These are phyloP conservation scores for Enteromius unitaeniatus DNA, from an alignment of 2,797 vertebrate species.

Conservation along the genomic window DNA sequence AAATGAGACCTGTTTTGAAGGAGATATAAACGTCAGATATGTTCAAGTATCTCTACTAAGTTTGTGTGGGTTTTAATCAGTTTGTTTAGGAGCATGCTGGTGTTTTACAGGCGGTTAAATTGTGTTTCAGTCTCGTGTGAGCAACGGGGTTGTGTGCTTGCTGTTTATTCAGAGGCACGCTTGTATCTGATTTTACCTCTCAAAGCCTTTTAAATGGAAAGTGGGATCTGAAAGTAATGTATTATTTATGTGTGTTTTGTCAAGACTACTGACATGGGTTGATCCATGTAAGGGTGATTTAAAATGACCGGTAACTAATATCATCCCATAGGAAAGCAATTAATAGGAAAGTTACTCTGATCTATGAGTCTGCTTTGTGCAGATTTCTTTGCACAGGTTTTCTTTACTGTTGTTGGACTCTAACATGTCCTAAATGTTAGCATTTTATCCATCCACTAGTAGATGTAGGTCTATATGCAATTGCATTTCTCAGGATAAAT, in stretches of 20 bases:
- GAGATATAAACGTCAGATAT: not conserved
- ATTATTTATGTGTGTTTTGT: not conserved
- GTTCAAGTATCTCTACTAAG: not conserved
- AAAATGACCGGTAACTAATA: not conserved
- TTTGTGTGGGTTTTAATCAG: not conserved
- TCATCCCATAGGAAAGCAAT: not conserved
- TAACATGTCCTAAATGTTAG: not conserved
- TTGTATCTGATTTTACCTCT: not conserved
- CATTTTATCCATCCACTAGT: not conserved
- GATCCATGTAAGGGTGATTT: not conserved
- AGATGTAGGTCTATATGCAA: not conserved
- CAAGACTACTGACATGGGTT: not conserved
- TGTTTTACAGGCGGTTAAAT: conserved; percentile 4
- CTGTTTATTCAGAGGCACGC: not conserved
- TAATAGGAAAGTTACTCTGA: not conserved
- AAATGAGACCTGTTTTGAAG: not conserved
- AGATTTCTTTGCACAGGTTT: no score
- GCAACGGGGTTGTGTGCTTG: not conserved
- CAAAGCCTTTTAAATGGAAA: not conserved
- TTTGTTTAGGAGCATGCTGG: not conserved
- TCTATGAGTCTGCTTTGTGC: not conserved
- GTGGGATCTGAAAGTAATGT: not conserved
- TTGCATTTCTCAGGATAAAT: conserved; percentile 3
- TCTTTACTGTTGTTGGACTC: not conserved
- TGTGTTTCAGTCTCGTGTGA: not conserved